These are phyloP conservation scores for Anabacerthia variegaticeps DNA, from an alignment of 2,797 vertebrate genomes.

Conservation along the genomic window DNA sequence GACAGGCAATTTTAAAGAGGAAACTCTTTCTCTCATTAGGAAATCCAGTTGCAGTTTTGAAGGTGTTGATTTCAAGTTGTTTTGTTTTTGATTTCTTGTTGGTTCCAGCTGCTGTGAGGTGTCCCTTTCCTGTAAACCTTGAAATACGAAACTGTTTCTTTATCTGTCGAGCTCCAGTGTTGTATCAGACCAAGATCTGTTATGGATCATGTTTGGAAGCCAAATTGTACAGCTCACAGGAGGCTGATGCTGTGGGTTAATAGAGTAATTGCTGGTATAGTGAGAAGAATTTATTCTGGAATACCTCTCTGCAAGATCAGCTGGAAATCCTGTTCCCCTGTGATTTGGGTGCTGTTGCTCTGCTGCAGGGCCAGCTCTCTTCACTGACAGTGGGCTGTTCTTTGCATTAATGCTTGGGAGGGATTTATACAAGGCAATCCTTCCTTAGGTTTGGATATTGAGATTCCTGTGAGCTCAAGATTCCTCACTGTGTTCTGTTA, in stretches of 20 bases:
- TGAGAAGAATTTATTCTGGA: not conserved
- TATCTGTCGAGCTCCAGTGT: not conserved
- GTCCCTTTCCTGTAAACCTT: not conserved
- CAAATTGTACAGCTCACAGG: not conserved
- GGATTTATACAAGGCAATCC: not conserved
- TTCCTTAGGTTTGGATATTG: not conserved
- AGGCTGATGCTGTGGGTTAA: not conserved
- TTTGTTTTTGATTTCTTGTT: too few relatives aligned
- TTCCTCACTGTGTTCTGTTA: accelerated
- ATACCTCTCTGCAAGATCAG: not conserved
- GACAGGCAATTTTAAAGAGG: not conserved
- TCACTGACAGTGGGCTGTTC: not conserved
- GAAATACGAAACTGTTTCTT: not conserved
- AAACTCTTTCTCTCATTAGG: not conserved
- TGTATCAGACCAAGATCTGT: not conserved
- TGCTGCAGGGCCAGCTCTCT: not conserved
- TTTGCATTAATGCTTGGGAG: not conserved
- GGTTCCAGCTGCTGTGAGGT: not conserved
- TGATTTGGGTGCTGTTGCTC: not conserved
- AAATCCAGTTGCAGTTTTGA: not conserved
- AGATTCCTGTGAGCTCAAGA: accelerated
- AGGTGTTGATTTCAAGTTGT: not conserved
- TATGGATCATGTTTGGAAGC: not conserved
- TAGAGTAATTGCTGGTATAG: not conserved
- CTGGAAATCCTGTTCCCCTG: not conserved